Percentiles rank a stretch among this genome's conserved stretches.
Conservation (phyloP, 92 coral and sea anemone genomes). For the Porites lobata region DNA sequence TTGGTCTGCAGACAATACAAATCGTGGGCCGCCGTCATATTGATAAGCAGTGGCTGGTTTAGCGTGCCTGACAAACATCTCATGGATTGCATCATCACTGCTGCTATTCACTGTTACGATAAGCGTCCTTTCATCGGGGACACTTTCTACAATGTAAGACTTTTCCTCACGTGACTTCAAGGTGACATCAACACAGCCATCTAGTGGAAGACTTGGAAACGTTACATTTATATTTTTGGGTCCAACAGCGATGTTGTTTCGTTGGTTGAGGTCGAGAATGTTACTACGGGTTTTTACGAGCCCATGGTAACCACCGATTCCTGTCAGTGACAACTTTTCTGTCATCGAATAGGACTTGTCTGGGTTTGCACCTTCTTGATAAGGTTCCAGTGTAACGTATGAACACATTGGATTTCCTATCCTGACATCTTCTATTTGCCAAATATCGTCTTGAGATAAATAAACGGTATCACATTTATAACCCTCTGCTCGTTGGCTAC, state of each 20-base stretch:
- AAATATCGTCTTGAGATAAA: constrained; percentile 76
- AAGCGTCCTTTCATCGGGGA: constrained; percentile 71
- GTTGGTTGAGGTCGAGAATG: constrained; percentile 67
- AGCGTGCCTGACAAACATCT: constrained; percentile 61
- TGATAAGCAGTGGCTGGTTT: constrained; percentile 80
- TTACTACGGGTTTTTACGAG: constrained; percentile 87
- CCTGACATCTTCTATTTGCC: constrained; percentile 82
- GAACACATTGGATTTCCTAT: constrained; percentile 67
- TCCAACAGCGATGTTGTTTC: constrained; percentile 77
- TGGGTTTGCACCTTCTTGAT: constrained; percentile 50
- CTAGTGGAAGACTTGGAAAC: constrained; percentile 67
- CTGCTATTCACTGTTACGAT: constrained; percentile 60
- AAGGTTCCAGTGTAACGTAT: constrained; percentile 64
- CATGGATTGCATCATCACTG: constrained; percentile 60
- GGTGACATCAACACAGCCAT: constrained; percentile 51
- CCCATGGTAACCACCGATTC: constrained; percentile 70
- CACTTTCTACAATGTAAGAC: constrained; percentile 59
- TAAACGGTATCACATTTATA: constrained; percentile 85
- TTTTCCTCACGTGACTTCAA: constrained; percentile 39
- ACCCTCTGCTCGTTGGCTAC: constrained; percentile 73
- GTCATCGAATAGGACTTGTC: constrained; percentile 55
- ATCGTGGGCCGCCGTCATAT: constrained; percentile 66
- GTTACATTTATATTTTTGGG: constrained; percentile 69
- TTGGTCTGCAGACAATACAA: constrained; percentile 79
- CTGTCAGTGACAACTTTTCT: constrained; percentile 59